Evolutionary conservation across 2,888 invertebrate species (phyloP).

Genomic region (Nemotelus pantherinus): DNA sequence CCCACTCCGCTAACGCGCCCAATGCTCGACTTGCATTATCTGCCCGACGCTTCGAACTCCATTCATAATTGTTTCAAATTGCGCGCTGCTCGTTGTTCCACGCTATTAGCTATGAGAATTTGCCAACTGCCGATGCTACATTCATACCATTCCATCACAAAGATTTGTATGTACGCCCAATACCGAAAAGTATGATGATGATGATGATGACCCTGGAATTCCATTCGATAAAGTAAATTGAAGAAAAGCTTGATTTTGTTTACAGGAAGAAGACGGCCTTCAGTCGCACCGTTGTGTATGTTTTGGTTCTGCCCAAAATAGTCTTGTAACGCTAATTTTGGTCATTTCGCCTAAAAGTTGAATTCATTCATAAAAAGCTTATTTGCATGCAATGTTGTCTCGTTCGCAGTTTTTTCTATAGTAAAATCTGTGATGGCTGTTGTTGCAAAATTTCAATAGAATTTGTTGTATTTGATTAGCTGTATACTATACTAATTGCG

Average conservation of each 20-base stretch:
- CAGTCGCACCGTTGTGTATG: background rate
- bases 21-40: background rate
- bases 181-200: too few relatives aligned
- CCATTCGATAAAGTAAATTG: background rate
- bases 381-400: too few relatives aligned
- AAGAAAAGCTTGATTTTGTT: slow-evolving; percentile 10
- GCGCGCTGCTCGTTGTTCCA: slow-evolving; percentile 7
- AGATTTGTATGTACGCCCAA: background rate
- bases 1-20: background rate
- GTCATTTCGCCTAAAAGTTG: too few relatives aligned
- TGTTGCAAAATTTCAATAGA: too few relatives aligned
- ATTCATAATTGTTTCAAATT: slow-evolving; percentile 20
- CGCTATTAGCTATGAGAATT: slow-evolving; percentile 9
- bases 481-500: too few relatives aligned
- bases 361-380: too few relatives aligned
- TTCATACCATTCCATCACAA: background rate
- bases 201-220: too few relatives aligned
- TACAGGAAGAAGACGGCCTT: slow-evolving; percentile 27
- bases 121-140: slow-evolving; percentile 27
- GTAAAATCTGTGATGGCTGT: too few relatives aligned
- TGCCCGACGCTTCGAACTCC: background rate
- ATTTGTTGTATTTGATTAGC: too few relatives aligned
- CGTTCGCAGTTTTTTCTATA: too few relatives aligned
- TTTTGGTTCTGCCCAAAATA: too few relatives aligned
- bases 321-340: too few relatives aligned